Conservation (phyloP, 2,113 vertebrate species). For the Chelonoidis abingdonii region DNA sequence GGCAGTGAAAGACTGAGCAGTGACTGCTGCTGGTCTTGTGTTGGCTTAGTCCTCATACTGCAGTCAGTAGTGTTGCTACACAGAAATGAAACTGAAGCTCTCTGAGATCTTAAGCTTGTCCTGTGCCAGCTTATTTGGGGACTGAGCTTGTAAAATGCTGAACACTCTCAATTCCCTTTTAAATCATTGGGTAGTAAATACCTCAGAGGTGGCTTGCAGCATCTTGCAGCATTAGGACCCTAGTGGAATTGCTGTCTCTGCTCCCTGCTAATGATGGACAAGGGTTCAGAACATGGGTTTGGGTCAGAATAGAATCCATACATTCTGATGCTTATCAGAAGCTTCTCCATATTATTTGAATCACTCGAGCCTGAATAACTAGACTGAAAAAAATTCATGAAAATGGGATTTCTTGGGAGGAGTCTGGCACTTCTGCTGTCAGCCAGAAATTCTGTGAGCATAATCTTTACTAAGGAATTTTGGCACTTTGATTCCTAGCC, state of each 20-base stretch:
- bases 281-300: neutral
- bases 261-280: accelerated
- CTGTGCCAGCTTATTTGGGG: neutral
- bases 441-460: neutral
- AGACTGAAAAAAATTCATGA: accelerated
- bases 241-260: neutral
- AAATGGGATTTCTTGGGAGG: neutral
- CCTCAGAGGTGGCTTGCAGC: neutral
- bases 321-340: neutral
- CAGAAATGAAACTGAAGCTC: neutral
- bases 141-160: neutral
- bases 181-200: neutral
- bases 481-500: neutral
- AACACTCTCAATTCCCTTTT: neutral
- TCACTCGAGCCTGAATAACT: accelerated
- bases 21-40: constrained; percentile 37
- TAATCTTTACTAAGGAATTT: neutral
- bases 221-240: accelerated
- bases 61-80: constrained; percentile 53
- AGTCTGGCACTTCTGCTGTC: accelerated
- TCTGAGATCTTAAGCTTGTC: neutral
- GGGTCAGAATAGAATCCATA: neutral
- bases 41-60: constrained; percentile 35
- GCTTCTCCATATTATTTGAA: accelerated
- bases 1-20: neutral